A percentile compares a stretch with the other conserved stretches of the same genome.
phyloP scores from a whole-genome alignment of 2,113 vertebrate genomes.

The Murina feae region DNA sequence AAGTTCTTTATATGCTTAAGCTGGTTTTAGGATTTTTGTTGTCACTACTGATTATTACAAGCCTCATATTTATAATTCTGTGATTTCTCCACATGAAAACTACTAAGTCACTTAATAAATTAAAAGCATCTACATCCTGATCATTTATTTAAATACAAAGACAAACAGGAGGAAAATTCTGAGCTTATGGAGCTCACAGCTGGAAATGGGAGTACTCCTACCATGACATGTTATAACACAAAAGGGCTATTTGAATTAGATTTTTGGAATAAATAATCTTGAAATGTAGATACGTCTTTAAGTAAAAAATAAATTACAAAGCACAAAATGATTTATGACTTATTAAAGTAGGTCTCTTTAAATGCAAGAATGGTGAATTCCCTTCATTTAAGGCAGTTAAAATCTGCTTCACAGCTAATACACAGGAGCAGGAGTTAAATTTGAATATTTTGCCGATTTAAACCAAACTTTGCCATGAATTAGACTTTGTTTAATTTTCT shows the following conservation, averaged over 20 bases:
- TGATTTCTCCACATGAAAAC: background rate
- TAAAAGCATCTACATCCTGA: background rate
- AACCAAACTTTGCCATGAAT: conserved; percentile 48
- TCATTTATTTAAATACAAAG: background rate
- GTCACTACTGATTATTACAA: background rate
- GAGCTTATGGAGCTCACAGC: background rate
- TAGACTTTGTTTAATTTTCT: conserved; percentile 54
- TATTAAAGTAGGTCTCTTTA: background rate
- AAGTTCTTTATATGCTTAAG: background rate
- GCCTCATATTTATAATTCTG: background rate
- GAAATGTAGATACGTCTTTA: background rate
- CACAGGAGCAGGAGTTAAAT: conserved; percentile 18
- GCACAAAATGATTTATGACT: background rate
- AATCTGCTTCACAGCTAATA: conserved; percentile 12
- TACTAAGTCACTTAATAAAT: background rate
- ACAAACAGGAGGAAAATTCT: background rate
- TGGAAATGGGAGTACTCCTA: background rate
- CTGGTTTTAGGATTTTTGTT: background rate
- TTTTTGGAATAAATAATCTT: background rate
- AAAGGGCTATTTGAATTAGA: background rate
- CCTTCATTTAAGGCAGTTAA: conserved; percentile 27
- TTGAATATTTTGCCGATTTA: conserved; percentile 22
- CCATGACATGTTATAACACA: background rate
- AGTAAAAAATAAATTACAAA: background rate
- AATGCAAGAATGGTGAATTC: background rate